phyloP scores from a whole-genome alignment of 2,888 invertebrate genomes.

The Orchesellides sinensis region DNA sequence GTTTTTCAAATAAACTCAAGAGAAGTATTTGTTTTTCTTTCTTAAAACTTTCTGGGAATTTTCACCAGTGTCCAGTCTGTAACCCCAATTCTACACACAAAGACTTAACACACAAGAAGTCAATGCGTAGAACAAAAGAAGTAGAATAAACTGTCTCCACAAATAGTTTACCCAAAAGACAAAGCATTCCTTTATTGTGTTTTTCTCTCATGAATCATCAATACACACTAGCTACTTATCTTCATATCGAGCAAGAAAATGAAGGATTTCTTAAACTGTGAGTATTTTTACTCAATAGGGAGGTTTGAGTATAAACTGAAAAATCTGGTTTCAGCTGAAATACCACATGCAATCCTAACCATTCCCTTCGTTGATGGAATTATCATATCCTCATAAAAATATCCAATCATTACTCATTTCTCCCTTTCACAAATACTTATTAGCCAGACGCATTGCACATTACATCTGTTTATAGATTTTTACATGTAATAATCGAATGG shows the following conservation, averaged over 20 bases:
- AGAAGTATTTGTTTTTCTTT: no score
- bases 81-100: slow-evolving; percentile 9
- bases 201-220: slow-evolving; percentile 1
- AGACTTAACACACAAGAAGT: not conserved
- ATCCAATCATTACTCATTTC: slow-evolving; percentile 13
- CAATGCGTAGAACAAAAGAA: not conserved
- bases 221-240: not conserved
- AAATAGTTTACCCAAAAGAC: not conserved
- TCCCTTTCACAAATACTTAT: no score
- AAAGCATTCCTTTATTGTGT: not conserved
- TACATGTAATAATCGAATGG: not conserved
- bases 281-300: not conserved
- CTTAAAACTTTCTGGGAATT: no score
- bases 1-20: no score
- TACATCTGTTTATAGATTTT: no score
- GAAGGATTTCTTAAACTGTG: not conserved
- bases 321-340: slow-evolving; percentile 22
- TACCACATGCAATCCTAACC: not conserved
- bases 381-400: slow-evolving; percentile 10
- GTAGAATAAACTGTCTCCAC: not conserved
- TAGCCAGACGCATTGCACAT: no score
- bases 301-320: not conserved
- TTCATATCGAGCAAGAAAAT: not conserved
- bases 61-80: not conserved
- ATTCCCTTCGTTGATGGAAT: not conserved